A percentile compares a stretch with the other conserved stretches of the same genome.
Evolutionary conservation across 2,113 vertebrate species (phyloP).

Genomic region (Nothocercus julius): DNA sequence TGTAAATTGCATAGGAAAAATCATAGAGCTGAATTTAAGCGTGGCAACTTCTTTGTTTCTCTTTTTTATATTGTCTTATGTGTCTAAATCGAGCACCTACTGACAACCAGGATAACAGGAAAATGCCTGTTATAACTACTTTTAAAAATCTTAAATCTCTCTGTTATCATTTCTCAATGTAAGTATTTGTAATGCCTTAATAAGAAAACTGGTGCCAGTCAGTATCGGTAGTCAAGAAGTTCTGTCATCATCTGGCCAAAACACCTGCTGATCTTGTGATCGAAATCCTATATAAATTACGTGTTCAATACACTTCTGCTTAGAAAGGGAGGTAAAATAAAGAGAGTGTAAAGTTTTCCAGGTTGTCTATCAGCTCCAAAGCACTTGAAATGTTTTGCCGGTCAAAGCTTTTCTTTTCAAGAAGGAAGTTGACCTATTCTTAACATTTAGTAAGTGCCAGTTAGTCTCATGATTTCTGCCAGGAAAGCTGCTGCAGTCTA

Average conservation of each 20-base stretch:
- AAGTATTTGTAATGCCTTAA: neutral
- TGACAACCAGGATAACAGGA: neutral
- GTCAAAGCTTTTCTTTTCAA: constrained; percentile 22
- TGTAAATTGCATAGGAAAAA: neutral
- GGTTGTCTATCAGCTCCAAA: constrained; percentile 9
- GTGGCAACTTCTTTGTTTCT: rapidly evolving
- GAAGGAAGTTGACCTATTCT: constrained; percentile 51
- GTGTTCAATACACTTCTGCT: neutral
- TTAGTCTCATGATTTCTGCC: constrained; percentile 53
- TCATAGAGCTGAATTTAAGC: neutral
- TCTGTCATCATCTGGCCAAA: neutral
- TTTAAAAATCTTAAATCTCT: neutral
- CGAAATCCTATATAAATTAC: neutral
- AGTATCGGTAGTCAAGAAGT: neutral
- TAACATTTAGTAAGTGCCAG: constrained; percentile 48
- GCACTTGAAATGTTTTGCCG: neutral
- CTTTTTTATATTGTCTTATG: neutral
- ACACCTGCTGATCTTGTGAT: neutral
- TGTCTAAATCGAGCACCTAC: neutral
- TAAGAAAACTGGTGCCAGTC: neutral
- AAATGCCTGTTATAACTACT: neutral
- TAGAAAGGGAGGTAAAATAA: neutral
- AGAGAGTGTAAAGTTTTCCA: neutral
- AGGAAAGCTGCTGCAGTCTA: neutral
- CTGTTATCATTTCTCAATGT: neutral